Evolutionary conservation across 2,113 vertebrate species (phyloP).

Genomic region (Osmerus mordax): DNA sequence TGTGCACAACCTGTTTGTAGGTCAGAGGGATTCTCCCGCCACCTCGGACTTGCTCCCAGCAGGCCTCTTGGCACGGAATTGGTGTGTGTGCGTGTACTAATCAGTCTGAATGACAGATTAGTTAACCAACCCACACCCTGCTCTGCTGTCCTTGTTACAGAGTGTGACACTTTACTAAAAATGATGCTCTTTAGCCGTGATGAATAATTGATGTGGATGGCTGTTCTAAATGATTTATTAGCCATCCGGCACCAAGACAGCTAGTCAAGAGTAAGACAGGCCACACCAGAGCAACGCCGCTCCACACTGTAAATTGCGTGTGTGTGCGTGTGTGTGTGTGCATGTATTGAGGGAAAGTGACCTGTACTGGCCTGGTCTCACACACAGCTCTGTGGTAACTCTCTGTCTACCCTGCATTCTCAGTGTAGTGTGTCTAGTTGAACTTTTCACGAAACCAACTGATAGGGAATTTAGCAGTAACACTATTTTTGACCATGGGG

Average conservation of each 20-base stretch:
- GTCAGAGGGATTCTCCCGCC: neutral
- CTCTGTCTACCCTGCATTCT: too few relatives aligned
- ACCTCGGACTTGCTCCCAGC: too few relatives aligned
- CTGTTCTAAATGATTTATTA: slow-evolving; percentile 65
- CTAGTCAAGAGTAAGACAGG: slow-evolving; percentile 45
- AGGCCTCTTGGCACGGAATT: neutral
- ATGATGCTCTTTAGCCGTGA: slow-evolving; percentile 57
- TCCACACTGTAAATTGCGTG: slow-evolving; percentile 3
- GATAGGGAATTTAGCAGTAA: neutral
- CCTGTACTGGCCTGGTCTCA: neutral
- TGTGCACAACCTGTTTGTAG: neutral
- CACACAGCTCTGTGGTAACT: too few relatives aligned
- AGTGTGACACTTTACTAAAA: slow-evolving; percentile 57
- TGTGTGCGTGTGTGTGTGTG: neutral
- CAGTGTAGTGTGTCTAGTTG: too few relatives aligned
- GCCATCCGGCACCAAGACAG: slow-evolving; percentile 62
- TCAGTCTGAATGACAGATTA: slow-evolving; percentile 10
- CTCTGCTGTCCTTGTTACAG: slow-evolving; percentile 28
- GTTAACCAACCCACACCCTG: slow-evolving; percentile 8
- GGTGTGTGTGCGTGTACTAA: slow-evolving; percentile 3
- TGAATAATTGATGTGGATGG: slow-evolving; percentile 65
- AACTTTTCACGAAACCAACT: too few relatives aligned
- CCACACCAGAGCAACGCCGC: slow-evolving; percentile 9
- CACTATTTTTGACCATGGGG: neutral
- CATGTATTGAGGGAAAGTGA: neutral